Evolutionary conservation across 2,888 invertebrate species (phyloP).

Genomic region (Pandemis heparana): DNA sequence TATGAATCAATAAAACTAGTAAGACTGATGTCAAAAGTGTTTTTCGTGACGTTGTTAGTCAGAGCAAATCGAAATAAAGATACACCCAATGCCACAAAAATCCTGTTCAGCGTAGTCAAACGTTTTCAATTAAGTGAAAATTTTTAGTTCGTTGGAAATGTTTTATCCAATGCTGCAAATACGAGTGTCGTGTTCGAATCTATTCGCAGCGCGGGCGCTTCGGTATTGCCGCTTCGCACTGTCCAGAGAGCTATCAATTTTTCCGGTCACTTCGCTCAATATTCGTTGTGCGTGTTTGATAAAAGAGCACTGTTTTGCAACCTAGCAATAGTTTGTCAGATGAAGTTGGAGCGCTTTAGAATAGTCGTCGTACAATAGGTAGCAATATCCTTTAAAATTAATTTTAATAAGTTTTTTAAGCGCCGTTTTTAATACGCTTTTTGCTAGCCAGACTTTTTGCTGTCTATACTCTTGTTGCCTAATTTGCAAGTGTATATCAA

Average conservation of each 20-base stretch:
- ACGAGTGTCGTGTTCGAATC: conserved; percentile 41
- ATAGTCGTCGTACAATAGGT: background rate
- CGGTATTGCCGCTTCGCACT: conserved; percentile 46
- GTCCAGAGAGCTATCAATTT: conserved; percentile 62
- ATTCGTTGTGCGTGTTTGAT: conserved; percentile 57
- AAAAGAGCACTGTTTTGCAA: conserved; percentile 2
- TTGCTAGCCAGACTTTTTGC: too few relatives aligned
- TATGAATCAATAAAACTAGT: too few relatives aligned
- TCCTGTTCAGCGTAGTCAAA: conserved; percentile 36
- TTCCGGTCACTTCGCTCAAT: conserved; percentile 64
- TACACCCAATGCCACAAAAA: conserved; percentile 1
- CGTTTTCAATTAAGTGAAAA: conserved; percentile 62
- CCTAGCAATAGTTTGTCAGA: background rate
- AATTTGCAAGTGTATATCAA: too few relatives aligned
- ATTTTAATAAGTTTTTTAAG: background rate
- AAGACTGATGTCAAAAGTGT: too few relatives aligned
- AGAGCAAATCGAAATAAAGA: background rate
- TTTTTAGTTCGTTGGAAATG: conserved; percentile 57
- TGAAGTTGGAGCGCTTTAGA: background rate
- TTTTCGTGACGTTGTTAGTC: too few relatives aligned
- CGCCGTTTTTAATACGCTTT: too few relatives aligned
- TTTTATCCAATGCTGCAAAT: conserved; percentile 52
- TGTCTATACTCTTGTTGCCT: too few relatives aligned
- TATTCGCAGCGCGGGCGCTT: conserved; percentile 46
- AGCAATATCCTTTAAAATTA: too few relatives aligned